Conservation (phyloP, 2,888 invertebrate genomes). For the Hirudinaria manillensis region DNA sequence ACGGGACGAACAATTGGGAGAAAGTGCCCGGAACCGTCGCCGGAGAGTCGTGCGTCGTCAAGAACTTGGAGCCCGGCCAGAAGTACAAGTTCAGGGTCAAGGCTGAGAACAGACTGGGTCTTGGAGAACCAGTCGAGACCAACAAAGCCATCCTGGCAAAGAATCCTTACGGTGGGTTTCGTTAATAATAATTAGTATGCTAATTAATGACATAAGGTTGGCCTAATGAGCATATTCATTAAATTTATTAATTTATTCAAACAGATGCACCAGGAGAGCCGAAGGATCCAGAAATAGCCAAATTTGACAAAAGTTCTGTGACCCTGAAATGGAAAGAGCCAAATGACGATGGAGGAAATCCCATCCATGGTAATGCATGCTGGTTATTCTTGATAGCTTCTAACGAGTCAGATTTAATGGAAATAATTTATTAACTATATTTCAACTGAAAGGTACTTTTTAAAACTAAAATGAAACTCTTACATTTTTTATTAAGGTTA, state of each 20-base stretch:
- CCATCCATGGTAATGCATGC: conserved; percentile 67
- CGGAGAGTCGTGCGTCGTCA: conserved; percentile 79
- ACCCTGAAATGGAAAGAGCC: conserved; percentile 88
- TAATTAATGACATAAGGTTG: not conserved
- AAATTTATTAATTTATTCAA: no score
- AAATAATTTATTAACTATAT: not conserved
- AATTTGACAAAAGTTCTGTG: conserved; percentile 94
- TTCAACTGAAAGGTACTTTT: not conserved
- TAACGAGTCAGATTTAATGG: not conserved
- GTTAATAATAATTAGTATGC: not conserved
- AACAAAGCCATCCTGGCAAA: conserved; percentile 83
- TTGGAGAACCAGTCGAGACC: conserved; percentile 77
- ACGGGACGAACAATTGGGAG: conserved; percentile 78
- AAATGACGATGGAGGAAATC: conserved; percentile 81
- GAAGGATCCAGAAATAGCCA: conserved; percentile 57
- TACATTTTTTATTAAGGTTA: conserved; percentile 24
- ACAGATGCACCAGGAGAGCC: conserved; percentile 53
- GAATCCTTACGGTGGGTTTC: conserved; percentile 63
- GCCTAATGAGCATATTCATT: no score
- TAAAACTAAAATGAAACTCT: not conserved
- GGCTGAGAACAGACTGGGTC: conserved; percentile 88
- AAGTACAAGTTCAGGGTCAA: conserved; percentile 94
- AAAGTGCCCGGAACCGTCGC: conserved; percentile 74
- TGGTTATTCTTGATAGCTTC: not conserved
- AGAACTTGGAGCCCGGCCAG: conserved; percentile 89